Percentiles rank a stretch among this genome's conserved stretches.
phyloP scores from a whole-genome alignment of 2,797 vertebrate genomes.

The Danio aesculapii region DNA sequence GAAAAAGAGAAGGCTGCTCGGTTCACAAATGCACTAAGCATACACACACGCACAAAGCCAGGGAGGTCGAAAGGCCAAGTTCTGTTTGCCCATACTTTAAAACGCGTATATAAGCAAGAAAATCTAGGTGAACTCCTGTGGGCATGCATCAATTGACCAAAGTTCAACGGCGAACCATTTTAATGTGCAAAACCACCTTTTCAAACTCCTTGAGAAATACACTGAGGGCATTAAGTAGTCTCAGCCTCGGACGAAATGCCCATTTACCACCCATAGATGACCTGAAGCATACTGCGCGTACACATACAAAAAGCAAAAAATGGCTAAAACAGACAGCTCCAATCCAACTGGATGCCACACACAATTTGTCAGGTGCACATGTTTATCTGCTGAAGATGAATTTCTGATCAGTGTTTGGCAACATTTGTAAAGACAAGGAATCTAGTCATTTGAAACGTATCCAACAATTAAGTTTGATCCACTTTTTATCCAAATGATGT shows the following conservation, averaged over 20 bases:
- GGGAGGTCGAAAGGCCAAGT: constrained; percentile 57
- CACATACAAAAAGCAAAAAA: neutral
- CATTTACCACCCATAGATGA: constrained; percentile 19
- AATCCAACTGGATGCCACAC: neutral
- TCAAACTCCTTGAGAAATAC: neutral
- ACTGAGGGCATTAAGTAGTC: constrained; percentile 5
- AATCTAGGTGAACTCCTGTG: constrained; percentile 6
- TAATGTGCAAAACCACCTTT: neutral
- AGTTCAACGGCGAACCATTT: constrained; percentile 32
- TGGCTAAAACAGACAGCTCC: neutral
- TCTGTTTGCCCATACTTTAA: constrained; percentile 31
- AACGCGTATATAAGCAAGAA: neutral
- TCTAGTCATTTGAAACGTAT: constrained; percentile 9
- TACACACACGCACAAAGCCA: constrained; percentile 57
- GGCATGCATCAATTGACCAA: constrained; percentile 14
- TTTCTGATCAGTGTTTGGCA: constrained; percentile 3
- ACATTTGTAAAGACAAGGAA: neutral
- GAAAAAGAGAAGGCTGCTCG: constrained; percentile 67
- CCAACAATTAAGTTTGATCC: constrained; percentile 21
- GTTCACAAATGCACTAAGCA: constrained; percentile 52
- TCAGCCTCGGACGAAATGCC: neutral
- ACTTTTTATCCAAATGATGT: constrained; percentile 8
- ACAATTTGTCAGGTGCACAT: neutral
- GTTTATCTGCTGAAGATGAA: neutral
- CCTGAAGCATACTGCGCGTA: neutral